phyloP scores from a whole-genome alignment of 1,140 invertebrate genomes.

The Episyrphus balteatus region DNA sequence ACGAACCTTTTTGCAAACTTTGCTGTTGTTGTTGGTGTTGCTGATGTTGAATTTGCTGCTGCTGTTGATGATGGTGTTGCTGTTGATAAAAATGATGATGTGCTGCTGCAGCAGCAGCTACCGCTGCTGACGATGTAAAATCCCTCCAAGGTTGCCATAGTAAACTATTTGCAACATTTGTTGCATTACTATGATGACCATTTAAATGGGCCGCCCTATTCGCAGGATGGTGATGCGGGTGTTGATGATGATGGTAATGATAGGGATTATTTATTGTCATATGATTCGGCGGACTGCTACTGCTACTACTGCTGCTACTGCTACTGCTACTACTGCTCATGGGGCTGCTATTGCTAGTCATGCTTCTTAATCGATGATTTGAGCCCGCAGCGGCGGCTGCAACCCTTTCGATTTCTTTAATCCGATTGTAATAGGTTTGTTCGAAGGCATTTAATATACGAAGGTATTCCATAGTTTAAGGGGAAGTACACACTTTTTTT shows the following conservation, averaged over 20 bases:
- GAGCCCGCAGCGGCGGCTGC: conserved; percentile 7
- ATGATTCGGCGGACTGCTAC: background rate
- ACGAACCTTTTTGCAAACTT: conserved; percentile 29
- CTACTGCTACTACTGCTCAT: conserved; percentile 10
- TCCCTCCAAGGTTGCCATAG: conserved; percentile 33
- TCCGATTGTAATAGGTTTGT: conserved; percentile 23
- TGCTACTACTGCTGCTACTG: conserved; percentile 7
- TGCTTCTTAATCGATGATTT: background rate
- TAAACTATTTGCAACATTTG: conserved; percentile 26
- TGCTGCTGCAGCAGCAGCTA: conserved; percentile 1
- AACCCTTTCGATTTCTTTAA: conserved; percentile 22
- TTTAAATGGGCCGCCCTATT: too few species aligned
- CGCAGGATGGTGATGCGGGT: conserved; percentile 9
- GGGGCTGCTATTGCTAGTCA: conserved; percentile 8
- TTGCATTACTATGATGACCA: conserved; percentile 1
- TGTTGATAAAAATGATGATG: conserved; percentile 30
- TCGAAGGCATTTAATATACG: conserved; percentile 25
- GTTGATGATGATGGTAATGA: background rate
- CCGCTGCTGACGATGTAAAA: conserved; percentile 27
- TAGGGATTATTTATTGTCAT: too few species aligned
- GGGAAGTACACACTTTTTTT: background rate
- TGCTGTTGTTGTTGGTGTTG: conserved; percentile 16
- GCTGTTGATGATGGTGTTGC: conserved; percentile 25
- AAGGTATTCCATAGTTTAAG: conserved; percentile 23
- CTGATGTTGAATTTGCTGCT: conserved; percentile 16